Evolutionary conservation across 2,797 vertebrate genomes (phyloP).

Genomic region (Limosa lapponica): DNA sequence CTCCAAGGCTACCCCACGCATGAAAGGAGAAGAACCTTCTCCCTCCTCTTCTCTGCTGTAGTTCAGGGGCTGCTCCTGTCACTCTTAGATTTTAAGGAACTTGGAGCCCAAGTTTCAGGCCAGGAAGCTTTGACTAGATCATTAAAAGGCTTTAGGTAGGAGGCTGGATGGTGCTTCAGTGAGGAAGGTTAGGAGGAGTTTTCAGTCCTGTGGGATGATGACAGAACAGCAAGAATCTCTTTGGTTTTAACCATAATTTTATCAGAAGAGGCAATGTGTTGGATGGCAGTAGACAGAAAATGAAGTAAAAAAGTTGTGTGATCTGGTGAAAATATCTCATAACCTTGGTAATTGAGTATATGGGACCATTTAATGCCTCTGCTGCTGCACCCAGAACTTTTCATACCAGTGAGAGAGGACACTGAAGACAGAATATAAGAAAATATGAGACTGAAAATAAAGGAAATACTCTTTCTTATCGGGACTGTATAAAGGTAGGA

Average conservation of each 20-base stretch:
- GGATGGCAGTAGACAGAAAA: background rate
- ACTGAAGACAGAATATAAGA: background rate
- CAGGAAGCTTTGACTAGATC: background rate
- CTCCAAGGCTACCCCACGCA: background rate
- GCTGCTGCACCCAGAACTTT: background rate
- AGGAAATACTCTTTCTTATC: background rate
- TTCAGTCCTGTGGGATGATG: background rate
- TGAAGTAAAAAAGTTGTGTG: background rate
- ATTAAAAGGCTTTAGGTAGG: background rate
- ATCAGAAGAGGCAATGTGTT: background rate
- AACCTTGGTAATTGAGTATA: background rate
- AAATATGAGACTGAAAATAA: background rate
- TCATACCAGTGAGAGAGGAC: background rate
- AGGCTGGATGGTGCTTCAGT: background rate
- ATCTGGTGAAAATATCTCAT: background rate
- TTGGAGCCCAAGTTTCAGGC: background rate
- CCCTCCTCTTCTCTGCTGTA: background rate
- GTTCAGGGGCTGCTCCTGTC: background rate
- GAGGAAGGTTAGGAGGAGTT: background rate
- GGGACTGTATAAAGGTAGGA: background rate
- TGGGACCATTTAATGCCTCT: background rate
- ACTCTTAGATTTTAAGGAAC: background rate
- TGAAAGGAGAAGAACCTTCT: background rate
- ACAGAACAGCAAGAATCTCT: background rate
- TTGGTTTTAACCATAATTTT: background rate